Percentiles rank a stretch among this genome's conserved stretches.
phyloP scores from a whole-genome alignment of 1,140 invertebrate genomes.

The Hyphantria cunea region DNA sequence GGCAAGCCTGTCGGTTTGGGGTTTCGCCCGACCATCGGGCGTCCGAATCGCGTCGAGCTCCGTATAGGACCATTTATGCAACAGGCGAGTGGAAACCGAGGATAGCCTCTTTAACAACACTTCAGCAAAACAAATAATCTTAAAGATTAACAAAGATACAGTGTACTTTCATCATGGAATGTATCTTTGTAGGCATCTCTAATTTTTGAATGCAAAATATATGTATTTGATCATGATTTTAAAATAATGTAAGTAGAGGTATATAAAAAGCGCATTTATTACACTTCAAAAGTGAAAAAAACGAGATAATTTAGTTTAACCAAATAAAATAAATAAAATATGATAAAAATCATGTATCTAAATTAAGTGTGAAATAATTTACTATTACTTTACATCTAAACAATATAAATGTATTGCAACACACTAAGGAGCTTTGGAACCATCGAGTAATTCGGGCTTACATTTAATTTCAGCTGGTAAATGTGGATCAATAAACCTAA shows the following conservation, averaged over 20 bases:
- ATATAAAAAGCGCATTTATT: slow-evolving; percentile 76
- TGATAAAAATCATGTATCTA: slow-evolving; percentile 73
- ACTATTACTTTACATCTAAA: slow-evolving; percentile 79
- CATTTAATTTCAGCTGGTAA: slow-evolving; percentile 61
- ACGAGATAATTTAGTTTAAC: slow-evolving; percentile 71
- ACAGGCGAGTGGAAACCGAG: slow-evolving; percentile 72
- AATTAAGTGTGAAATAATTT: slow-evolving; percentile 79
- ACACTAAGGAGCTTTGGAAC: slow-evolving; percentile 79
- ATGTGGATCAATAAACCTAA: slow-evolving; percentile 70
- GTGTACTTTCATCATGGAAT: slow-evolving; percentile 66
- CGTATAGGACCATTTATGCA: slow-evolving; percentile 60
- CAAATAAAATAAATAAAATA: slow-evolving; percentile 78
- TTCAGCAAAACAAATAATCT: slow-evolving; percentile 69
- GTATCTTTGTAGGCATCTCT: slow-evolving; percentile 65
- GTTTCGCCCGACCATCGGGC: slow-evolving; percentile 39
- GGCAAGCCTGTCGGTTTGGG: slow-evolving; percentile 77
- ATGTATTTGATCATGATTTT: slow-evolving; percentile 78
- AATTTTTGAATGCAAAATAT: slow-evolving; percentile 63
- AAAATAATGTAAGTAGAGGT: slow-evolving; percentile 76
- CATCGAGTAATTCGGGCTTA: slow-evolving; percentile 62
- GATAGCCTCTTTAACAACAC: slow-evolving; percentile 68
- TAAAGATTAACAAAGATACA: slow-evolving; percentile 64
- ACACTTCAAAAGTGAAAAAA: slow-evolving; percentile 76
- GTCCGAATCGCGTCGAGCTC: slow-evolving; percentile 35
- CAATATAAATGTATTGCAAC: slow-evolving; percentile 80